Evolutionary conservation across 1,140 invertebrate genomes (phyloP).

Genomic region (Acromyrmex heyeri): DNA sequence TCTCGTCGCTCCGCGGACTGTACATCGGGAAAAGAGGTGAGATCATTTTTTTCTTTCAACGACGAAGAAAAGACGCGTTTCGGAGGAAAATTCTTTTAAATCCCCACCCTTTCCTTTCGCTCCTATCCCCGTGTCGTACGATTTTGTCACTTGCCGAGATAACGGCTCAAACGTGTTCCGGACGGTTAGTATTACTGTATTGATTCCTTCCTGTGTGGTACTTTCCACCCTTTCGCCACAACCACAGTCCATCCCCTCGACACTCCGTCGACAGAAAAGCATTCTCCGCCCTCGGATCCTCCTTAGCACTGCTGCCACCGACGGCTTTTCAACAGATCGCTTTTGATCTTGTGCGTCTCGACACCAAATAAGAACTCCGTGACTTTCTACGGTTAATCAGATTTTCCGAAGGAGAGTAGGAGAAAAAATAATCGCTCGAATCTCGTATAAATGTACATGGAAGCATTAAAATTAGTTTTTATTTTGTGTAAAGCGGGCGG

Average conservation of each 20-base stretch:
- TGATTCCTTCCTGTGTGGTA: conserved; percentile 72
- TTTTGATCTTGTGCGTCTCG: conserved; percentile 66
- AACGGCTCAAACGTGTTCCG: conserved; percentile 71
- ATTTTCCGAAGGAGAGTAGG: background rate
- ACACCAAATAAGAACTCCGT: conserved; percentile 58
- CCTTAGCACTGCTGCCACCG: conserved; percentile 52
- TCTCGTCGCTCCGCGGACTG: background rate
- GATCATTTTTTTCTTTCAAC: conserved; percentile 36
- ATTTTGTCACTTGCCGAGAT: conserved; percentile 62
- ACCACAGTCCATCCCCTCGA: conserved; percentile 31
- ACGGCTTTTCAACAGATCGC: conserved; percentile 29
- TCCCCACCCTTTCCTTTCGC: background rate
- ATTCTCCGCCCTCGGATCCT: conserved; percentile 58
- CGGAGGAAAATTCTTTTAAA: conserved; percentile 27
- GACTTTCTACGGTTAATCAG: conserved; percentile 49
- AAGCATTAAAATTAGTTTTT: background rate
- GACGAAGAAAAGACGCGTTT: background rate
- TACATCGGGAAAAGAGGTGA: background rate
- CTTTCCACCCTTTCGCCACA: conserved; percentile 58
- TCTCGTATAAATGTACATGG: background rate
- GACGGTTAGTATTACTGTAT: conserved; percentile 75
- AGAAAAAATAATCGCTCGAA: background rate
- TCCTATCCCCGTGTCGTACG: background rate
- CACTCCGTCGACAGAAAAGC: conserved; percentile 61
- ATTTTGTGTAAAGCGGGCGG: background rate